Conservation (phyloP, 2,888 invertebrate species). For the Pseudanteris insignis region DNA sequence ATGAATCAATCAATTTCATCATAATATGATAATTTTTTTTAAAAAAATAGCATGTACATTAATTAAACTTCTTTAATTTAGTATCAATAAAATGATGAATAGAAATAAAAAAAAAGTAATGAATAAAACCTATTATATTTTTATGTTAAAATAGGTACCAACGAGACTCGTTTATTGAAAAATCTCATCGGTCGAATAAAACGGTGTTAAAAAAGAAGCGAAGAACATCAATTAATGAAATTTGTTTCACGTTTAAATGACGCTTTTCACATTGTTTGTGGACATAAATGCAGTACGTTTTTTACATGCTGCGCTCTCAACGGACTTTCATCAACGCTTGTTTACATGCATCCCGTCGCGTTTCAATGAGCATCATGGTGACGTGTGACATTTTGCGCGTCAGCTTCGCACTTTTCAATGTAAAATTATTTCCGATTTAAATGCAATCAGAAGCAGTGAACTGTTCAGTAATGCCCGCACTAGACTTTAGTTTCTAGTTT, state of each 20-base stretch:
- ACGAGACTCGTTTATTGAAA: too few species aligned
- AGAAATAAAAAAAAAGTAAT: too few species aligned
- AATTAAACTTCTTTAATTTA: too few species aligned
- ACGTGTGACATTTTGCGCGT: slow-evolving; percentile 14
- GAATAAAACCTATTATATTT: too few species aligned
- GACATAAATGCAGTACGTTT: slow-evolving; percentile 23
- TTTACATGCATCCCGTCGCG: slow-evolving; percentile 29
- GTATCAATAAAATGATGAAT: too few species aligned
- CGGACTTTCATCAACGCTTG: slow-evolving; percentile 27
- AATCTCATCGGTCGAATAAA: not conserved
- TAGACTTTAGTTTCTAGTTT: not conserved
- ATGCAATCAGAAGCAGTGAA: slow-evolving; percentile 14
- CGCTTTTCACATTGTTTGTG: slow-evolving; percentile 23
- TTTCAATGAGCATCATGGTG: slow-evolving; percentile 19
- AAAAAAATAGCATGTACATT: too few species aligned
- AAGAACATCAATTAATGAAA: slow-evolving; percentile 22
- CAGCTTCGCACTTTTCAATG: slow-evolving; percentile 14
- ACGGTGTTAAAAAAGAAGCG: slow-evolving; percentile 1
- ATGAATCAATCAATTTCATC: too few species aligned
- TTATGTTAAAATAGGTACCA: too few species aligned
- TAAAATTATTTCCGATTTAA: slow-evolving; percentile 28
- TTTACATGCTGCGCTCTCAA: slow-evolving; percentile 12
- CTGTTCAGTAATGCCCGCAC: not conserved
- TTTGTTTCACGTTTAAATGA: slow-evolving; percentile 34
- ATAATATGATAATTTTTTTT: too few species aligned